phyloP scores from a whole-genome alignment of 2,888 invertebrate species.

The Calameuta filiformis region DNA sequence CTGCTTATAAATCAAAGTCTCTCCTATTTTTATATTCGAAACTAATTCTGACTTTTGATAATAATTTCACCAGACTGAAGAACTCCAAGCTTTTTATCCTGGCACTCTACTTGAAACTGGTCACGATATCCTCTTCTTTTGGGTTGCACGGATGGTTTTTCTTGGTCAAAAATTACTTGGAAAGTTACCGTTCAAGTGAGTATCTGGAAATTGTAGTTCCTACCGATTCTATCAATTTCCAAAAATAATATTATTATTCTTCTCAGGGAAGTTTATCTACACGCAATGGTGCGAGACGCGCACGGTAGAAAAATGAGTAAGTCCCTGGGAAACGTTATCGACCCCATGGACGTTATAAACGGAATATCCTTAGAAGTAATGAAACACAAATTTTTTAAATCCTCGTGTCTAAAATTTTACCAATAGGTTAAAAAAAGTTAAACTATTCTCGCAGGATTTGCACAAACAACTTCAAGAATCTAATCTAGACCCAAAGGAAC shows the following conservation, averaged over 20 bases:
- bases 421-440: background rate
- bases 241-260: conserved; percentile 17
- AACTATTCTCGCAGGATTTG: conserved; percentile 66
- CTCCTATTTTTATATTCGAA: background rate
- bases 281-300: conserved; percentile 97
- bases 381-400: background rate
- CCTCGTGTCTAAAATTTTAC: background rate
- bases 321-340: conserved; percentile 97
- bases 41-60: background rate
- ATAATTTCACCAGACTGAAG: conserved; percentile 67
- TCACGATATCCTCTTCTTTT: conserved; percentile 98
- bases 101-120: conserved; percentile 94
- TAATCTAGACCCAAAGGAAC: conserved; percentile 88
- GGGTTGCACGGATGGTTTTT: conserved; percentile 99
- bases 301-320: conserved; percentile 99
- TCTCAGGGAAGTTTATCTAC: conserved; percentile 86
- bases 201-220: conserved; percentile 8
- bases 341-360: conserved; percentile 94
- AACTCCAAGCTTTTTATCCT: conserved; percentile 88
- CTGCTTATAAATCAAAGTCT: conserved; percentile 26
- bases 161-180: conserved; percentile 91
- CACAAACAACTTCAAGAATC: conserved; percentile 80
- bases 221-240: background rate
- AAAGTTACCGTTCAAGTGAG: conserved; percentile 87
- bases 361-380: conserved; percentile 82